These are phyloP conservation scores for Athrips mouffetella DNA, from an alignment of 2,888 invertebrate species.

Conservation along the genomic window DNA sequence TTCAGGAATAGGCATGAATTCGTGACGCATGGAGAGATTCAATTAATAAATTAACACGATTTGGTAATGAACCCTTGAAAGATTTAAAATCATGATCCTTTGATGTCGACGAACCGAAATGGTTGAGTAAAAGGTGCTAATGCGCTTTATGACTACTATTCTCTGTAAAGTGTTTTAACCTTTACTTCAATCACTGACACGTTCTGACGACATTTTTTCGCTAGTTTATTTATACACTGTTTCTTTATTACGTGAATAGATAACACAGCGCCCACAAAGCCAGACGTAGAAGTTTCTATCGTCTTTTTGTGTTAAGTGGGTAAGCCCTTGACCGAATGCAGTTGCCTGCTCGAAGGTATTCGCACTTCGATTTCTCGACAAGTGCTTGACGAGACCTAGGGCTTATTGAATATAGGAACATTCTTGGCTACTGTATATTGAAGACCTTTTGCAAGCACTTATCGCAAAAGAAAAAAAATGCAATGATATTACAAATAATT, in stretches of 20 bases:
- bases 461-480: too few relatives aligned
- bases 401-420: background rate
- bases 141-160: slow-evolving; percentile 28
- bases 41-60: slow-evolving; percentile 12
- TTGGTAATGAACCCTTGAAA: background rate
- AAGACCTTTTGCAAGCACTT: too few relatives aligned
- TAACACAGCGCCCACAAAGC: background rate
- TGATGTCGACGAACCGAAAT: slow-evolving; percentile 31
- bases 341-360: background rate
- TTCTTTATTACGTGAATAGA: too few relatives aligned
- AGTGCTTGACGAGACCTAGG: slow-evolving; percentile 3
- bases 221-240: background rate
- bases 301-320: background rate
- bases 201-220: background rate
- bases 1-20: too few relatives aligned
- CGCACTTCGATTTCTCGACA: slow-evolving; percentile 4
- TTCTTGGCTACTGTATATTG: too few relatives aligned
- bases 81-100: slow-evolving; percentile 11
- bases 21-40: too few relatives aligned
- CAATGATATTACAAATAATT: too few relatives aligned
- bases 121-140: slow-evolving; percentile 41
- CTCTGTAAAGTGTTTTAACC: slow-evolving; percentile 28
- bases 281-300: background rate
- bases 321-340: slow-evolving; percentile 5
- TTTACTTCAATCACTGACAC: slow-evolving; percentile 8